These are phyloP conservation scores for Molossus molossus DNA, from an alignment of 2,797 vertebrate genomes.

Conservation along the genomic window DNA sequence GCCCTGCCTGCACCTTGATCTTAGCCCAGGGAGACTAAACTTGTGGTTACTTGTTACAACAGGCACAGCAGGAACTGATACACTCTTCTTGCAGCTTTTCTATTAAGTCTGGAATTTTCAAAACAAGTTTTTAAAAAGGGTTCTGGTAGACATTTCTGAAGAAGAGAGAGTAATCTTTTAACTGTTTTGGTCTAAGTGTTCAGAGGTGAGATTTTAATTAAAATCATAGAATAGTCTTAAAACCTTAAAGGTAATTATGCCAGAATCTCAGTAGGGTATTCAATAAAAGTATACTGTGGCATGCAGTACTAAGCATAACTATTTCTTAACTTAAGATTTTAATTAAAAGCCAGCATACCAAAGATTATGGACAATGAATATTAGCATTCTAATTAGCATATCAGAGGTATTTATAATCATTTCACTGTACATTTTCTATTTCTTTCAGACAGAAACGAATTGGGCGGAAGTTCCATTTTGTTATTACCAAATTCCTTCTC, in stretches of 20 bases:
- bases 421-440: constrained; percentile 61
- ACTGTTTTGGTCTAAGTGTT: constrained; percentile 33
- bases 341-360: constrained; percentile 69
- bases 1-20: neutral
- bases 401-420: constrained; percentile 49
- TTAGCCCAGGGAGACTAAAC: neutral
- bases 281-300: constrained; percentile 47
- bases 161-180: neutral
- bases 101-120: neutral
- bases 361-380: constrained; percentile 56
- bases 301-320: constrained; percentile 28
- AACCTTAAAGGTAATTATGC: constrained; percentile 61
- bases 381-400: constrained; percentile 57
- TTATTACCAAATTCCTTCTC: neutral
- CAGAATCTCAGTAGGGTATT: constrained; percentile 62
- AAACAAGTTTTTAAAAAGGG: constrained; percentile 31
- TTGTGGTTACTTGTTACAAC: neutral
- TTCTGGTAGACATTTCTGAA: neutral
- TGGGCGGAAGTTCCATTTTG: constrained; percentile 20
- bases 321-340: constrained; percentile 72
- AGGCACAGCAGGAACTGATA: neutral
- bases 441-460: constrained; percentile 70
- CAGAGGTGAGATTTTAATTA: constrained; percentile 60
- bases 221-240: constrained; percentile 54
- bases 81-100: neutral